A percentile compares a stretch with the other conserved stretches of the same genome.
Evolutionary conservation across 37 sponge, comb jelly and placozoan species (phyloP).

Genomic region (Bolinopsis microptera): DNA sequence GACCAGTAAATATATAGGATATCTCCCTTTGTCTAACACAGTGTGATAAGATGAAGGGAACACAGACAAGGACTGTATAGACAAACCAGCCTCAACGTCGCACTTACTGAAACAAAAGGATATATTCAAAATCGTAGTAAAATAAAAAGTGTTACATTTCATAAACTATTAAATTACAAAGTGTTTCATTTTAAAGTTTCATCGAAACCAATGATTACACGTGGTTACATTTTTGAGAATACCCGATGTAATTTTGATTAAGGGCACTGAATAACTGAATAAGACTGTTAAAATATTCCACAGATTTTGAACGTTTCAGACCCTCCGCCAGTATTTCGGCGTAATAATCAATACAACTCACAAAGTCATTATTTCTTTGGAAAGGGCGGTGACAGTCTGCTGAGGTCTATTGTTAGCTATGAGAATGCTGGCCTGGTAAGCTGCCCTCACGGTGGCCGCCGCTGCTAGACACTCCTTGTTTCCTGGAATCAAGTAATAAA

Average conservation of each 20-base stretch:
- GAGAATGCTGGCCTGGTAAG: constrained; percentile 55
- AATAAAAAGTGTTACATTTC: no score
- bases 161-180: no score
- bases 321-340: no score
- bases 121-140: no score
- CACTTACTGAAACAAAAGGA: constrained; percentile 41
- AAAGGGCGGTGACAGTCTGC: constrained; percentile 12
- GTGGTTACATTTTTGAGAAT: no score
- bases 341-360: background rate
- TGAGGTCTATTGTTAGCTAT: constrained; percentile 55
- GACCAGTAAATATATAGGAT: constrained; percentile 45
- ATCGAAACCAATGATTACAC: no score
- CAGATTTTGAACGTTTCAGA: no score
- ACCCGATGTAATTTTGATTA: no score
- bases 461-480: constrained; percentile 35
- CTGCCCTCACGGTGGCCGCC: constrained; percentile 44
- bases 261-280: no score
- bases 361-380: constrained; percentile 55
- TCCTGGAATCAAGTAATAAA: background rate
- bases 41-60: constrained; percentile 53
- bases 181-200: no score
- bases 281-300: no score
- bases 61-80: constrained; percentile 4
- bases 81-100: constrained; percentile 56
- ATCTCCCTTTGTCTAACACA: constrained; percentile 27